Evolutionary conservation across 2,113 vertebrate species (phyloP).

Genomic region (Cavia porcellus): DNA sequence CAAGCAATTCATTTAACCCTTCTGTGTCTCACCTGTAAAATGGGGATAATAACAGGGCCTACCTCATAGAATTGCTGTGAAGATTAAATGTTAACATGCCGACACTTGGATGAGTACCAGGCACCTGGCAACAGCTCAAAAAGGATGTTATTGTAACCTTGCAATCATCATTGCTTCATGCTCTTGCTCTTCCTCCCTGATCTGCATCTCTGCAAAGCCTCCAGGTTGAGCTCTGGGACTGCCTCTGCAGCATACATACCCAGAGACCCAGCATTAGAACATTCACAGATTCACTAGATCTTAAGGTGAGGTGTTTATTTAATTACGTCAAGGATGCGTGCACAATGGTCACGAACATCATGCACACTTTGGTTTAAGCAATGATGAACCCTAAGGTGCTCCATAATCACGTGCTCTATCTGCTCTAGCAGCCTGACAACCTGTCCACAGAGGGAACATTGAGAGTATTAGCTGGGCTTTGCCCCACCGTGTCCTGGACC

Average conservation of each 20-base stretch:
- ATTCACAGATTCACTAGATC: background rate
- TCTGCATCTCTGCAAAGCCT: background rate
- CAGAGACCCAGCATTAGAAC: background rate
- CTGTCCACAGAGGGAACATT: background rate
- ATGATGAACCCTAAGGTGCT: background rate
- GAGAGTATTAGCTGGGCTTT: background rate
- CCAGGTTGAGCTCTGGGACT: background rate
- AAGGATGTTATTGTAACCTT: background rate
- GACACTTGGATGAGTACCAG: background rate
- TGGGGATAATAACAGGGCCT: background rate
- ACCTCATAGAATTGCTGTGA: background rate
- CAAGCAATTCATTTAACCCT: background rate
- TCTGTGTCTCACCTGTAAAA: background rate
- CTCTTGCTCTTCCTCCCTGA: background rate
- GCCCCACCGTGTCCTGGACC: background rate
- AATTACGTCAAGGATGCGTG: background rate
- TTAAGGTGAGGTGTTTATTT: background rate
- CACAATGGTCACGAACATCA: background rate
- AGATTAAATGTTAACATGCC: background rate
- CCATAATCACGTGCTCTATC: background rate
- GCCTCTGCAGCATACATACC: background rate
- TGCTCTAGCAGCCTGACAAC: too few species aligned
- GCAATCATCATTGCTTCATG: background rate
- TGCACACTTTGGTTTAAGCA: background rate
- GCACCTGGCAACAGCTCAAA: background rate